Evolutionary conservation across 2,888 invertebrate genomes (phyloP).

Genomic region (Lordiphosa fenestrarum): DNA sequence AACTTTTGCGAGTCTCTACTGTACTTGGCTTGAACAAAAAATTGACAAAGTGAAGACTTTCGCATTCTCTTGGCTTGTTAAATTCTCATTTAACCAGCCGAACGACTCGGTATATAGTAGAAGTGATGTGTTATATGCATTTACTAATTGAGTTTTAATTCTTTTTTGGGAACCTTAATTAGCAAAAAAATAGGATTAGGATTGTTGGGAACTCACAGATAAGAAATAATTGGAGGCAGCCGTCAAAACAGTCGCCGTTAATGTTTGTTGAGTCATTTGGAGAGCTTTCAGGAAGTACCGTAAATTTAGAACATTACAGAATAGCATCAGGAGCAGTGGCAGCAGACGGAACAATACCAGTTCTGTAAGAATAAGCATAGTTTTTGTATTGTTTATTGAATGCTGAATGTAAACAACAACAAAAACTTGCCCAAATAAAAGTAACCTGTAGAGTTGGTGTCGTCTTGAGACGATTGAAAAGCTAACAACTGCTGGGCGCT

Average conservation of each 20-base stretch:
- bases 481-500: conserved; percentile 36
- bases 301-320: conserved; percentile 82
- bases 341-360: conserved; percentile 72
- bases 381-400: background rate
- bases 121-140: too few species aligned
- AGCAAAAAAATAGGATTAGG: too few species aligned
- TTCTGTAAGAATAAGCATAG: conserved; percentile 39
- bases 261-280: conserved; percentile 82
- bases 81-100: too few species aligned
- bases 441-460: background rate
- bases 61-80: too few species aligned
- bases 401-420: background rate
- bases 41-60: too few species aligned
- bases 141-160: too few species aligned
- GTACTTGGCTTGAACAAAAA: too few species aligned
- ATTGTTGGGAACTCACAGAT: conserved; percentile 80
- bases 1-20: too few species aligned
- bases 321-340: conserved; percentile 82
- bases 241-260: conserved; percentile 83
- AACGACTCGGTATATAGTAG: too few species aligned
- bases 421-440: background rate
- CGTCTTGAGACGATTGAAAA: background rate
- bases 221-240: conserved; percentile 84
- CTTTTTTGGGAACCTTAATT: too few species aligned
- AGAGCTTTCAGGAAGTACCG: conserved; percentile 83